These are phyloP conservation scores for Hippocampus kuda DNA, from an alignment of 2,797 vertebrate genomes.

Conservation along the genomic window DNA sequence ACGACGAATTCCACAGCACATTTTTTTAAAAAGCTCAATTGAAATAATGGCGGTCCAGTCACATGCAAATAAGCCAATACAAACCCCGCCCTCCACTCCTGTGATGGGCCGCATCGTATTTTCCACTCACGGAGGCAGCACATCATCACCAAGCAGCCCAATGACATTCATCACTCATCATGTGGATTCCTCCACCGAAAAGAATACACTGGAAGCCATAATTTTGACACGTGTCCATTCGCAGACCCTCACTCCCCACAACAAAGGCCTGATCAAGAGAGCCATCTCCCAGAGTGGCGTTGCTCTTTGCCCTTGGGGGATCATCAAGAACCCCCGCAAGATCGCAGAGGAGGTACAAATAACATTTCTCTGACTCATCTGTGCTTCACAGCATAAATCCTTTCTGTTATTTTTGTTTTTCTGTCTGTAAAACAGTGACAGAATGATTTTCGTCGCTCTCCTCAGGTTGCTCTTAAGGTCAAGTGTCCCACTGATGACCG, in stretches of 20 bases:
- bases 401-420: no score
- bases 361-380: background rate
- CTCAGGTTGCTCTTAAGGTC: conserved; percentile 60
- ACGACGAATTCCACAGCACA: background rate
- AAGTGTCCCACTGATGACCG: conserved; percentile 67
- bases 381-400: no score
- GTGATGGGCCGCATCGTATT: background rate
- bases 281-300: conserved; percentile 91
- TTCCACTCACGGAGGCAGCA: background rate
- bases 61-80: no score
- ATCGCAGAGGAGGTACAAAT: conserved; percentile 69
- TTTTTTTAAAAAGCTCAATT: background rate
- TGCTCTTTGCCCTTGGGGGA: conserved; percentile 71
- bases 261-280: conserved; percentile 78
- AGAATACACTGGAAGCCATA: no score
- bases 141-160: background rate
- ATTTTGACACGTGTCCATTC: background rate
- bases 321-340: conserved; percentile 73
- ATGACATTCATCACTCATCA: background rate
- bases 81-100: no score
- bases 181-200: background rate
- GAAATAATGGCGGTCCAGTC: no score
- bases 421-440: background rate
- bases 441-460: background rate
- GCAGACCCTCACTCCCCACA: conserved; percentile 79